These are phyloP conservation scores for Axinella damicornis DNA, from an alignment of 37 sponge, comb jelly and placozoan genomes.

Conservation along the genomic window DNA sequence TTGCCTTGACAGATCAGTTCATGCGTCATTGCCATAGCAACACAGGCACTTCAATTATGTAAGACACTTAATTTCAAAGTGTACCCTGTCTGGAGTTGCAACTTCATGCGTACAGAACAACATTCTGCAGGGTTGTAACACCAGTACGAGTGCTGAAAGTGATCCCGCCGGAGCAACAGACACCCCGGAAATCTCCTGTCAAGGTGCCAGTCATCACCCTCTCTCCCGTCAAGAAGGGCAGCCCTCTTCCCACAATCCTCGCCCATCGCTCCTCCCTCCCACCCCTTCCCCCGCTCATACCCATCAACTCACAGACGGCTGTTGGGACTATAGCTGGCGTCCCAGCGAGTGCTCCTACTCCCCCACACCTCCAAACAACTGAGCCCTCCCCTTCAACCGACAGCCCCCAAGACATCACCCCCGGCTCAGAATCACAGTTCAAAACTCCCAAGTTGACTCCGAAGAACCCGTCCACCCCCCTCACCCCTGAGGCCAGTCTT, in stretches of 20 bases:
- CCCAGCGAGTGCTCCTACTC: not conserved
- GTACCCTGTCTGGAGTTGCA: no score
- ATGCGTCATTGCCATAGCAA: no score
- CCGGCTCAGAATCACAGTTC: not conserved
- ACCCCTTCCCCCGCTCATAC: constrained; percentile 5
- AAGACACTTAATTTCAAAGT: no score
- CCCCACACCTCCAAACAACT: not conserved
- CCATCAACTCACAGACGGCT: not conserved
- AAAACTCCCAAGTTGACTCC: constrained; percentile 19
- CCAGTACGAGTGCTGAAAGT: constrained; percentile 53
- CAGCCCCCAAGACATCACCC: constrained; percentile 2
- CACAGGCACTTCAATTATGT: no score
- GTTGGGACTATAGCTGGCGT: not conserved
- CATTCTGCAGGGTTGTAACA: constrained; percentile 1
- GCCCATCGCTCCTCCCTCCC: not conserved
- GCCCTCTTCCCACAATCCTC: not conserved
- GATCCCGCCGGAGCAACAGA: constrained; percentile 19
- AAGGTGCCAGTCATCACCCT: constrained; percentile 41
- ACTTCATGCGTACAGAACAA: no score
- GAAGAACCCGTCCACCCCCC: constrained; percentile 16
- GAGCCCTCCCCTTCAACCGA: not conserved
- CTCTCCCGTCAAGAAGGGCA: not conserved
- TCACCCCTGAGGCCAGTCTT: constrained; percentile 46
- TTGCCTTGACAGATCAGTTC: no score
- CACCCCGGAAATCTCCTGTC: constrained; percentile 13